Base-by-base conservation (phyloP, 2,888 invertebrate species). In the Sthenelais limicola region DNA sequence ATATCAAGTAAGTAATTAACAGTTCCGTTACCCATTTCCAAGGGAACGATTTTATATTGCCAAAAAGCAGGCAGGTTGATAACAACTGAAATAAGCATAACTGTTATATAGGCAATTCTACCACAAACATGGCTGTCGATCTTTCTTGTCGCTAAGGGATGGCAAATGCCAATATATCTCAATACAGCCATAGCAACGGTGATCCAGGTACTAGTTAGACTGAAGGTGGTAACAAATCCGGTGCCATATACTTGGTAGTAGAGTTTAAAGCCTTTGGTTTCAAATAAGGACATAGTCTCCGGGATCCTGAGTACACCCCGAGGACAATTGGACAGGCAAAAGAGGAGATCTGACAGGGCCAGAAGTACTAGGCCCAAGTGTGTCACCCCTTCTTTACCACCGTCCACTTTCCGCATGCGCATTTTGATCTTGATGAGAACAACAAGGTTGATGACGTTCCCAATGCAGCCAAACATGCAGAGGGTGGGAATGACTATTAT, bases 81-180 rank as follows among this genome's bases (percentile, higher is more conserved):
- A 28, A 74, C 12, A 38, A 58, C 15, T n/a, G 72, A 74, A 15
- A 56, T 7, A 0, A 72, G 12, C 32, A 69, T 35, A 3, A 76
- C 76, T 9, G 48, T 1, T 21, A 33, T 24, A 26, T 76, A 67
- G 1, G 62, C 47, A 5, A 66, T 38, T 0, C 47, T 58, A 4
- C 48, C 38, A 21, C 21, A 58, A 21, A 52, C 30, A 9, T 38
- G 33, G 32, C 72, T 62, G 33, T 68, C 66, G 18, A 76, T 18
- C n/a, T 52, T 67, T 18, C 74, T 32, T 12, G 74, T 68, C 15
- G 56, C 48, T 21, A 76, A 51, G 3, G 76, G 76, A 32, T 76
- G 76, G 35, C 76, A 76, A 4, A 76, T 76, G 21, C 72, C 76
- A 28, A 74, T 30, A 49, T 76, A 76, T 26, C 76, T 28, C n/a